These are phyloP conservation scores for Ophion obscuratus DNA, from an alignment of 2,888 invertebrate species.

Conservation along the genomic window DNA sequence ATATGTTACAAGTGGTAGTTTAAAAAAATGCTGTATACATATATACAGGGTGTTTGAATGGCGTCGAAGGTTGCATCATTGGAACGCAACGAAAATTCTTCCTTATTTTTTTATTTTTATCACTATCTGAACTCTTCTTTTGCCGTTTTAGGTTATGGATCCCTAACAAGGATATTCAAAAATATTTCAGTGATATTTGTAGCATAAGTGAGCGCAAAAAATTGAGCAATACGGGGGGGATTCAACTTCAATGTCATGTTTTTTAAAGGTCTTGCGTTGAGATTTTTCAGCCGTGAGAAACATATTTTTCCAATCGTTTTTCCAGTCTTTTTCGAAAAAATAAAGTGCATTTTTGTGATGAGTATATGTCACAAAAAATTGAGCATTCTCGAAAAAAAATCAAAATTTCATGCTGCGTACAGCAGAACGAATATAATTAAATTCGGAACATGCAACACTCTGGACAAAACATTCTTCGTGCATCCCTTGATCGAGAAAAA, in stretches of 20 bases:
- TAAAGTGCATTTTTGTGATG: not conserved
- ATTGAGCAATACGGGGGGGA: no score
- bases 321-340: not conserved
- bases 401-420: not conserved
- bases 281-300: not conserved
- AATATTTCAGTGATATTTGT: no score
- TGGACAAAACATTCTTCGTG: not conserved
- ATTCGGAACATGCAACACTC: not conserved
- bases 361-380: not conserved
- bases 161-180: no score
- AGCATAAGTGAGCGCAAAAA: no score
- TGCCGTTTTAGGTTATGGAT: no score
- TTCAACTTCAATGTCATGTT: no score
- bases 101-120: no score
- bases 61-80: no score
- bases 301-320: not conserved
- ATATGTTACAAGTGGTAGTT: not conserved
- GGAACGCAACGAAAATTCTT: no score
- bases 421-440: not conserved
- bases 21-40: not conserved
- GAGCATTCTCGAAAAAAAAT: not conserved
- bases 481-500: not conserved
- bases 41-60: not conserved
- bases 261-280: no score
- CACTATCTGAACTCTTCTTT: no score